Conservation (phyloP, 1,140 invertebrate species). For the Zeugodacus cucurbitae region DNA sequence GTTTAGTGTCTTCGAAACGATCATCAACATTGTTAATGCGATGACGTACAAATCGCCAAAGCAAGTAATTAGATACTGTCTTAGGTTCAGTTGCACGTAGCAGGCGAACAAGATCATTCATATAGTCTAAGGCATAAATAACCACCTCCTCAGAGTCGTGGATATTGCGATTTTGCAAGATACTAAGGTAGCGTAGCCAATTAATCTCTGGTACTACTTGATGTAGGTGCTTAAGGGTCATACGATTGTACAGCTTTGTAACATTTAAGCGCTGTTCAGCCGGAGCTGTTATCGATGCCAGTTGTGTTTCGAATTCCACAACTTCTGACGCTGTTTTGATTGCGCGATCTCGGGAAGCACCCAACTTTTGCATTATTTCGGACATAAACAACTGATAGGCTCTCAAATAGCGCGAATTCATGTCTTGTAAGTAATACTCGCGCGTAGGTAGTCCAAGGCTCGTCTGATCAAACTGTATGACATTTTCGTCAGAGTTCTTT, state of each 20-base stretch:
- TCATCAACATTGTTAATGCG: slow-evolving; percentile 87
- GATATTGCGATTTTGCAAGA: slow-evolving; percentile 82
- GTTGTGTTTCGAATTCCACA: slow-evolving; percentile 83
- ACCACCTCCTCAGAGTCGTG: slow-evolving; percentile 55
- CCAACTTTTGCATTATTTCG: slow-evolving; percentile 76
- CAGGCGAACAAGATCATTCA: slow-evolving; percentile 67
- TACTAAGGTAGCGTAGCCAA: slow-evolving; percentile 80
- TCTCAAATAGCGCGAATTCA: slow-evolving; percentile 76
- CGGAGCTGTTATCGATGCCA: slow-evolving; percentile 71
- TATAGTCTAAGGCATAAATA: slow-evolving; percentile 68
- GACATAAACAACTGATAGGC: slow-evolving; percentile 84
- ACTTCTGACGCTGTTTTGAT: slow-evolving; percentile 77
- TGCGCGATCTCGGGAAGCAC: slow-evolving; percentile 72
- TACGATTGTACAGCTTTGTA: slow-evolving; percentile 77
- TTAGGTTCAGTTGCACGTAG: slow-evolving; percentile 65
- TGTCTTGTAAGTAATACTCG: slow-evolving; percentile 83
- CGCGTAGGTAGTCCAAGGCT: slow-evolving; percentile 86
- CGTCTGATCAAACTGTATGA: slow-evolving; percentile 91
- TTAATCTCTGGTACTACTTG: slow-evolving; percentile 78
- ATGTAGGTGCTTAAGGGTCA: slow-evolving; percentile 78
- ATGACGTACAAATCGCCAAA: slow-evolving; percentile 90
- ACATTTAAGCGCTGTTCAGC: slow-evolving; percentile 85
- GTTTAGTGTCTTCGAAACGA: slow-evolving; percentile 77
- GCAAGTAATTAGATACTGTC: slow-evolving; percentile 76
- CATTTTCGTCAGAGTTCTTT: slow-evolving; percentile 86